phyloP scores from a whole-genome alignment of 2,888 invertebrate species.

The Elgonia sp. region DNA sequence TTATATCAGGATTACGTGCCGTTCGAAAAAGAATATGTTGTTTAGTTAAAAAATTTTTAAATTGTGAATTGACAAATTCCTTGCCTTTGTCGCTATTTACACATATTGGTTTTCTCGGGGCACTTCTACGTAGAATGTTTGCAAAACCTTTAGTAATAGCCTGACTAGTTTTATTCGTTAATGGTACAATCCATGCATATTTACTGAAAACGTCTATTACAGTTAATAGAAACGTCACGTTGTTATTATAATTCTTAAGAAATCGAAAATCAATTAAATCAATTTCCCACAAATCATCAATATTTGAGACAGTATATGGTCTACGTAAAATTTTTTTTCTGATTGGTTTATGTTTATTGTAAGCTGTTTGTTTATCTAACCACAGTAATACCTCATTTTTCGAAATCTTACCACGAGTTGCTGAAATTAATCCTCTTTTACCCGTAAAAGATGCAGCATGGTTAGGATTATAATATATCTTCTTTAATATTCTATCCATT shows the following conservation, averaged over 20 bases:
- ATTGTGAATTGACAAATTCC: conserved; percentile 71
- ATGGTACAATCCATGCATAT: conserved; percentile 75
- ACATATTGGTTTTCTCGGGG: conserved; percentile 29
- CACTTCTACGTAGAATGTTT: not conserved
- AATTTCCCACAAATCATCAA: conserved; percentile 74
- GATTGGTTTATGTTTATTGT: conserved; percentile 65
- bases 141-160: conserved; percentile 70
- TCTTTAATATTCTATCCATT: not conserved
- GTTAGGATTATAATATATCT: conserved; percentile 17
- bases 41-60: conserved; percentile 18
- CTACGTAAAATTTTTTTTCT: conserved; percentile 58
- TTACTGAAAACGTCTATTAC: conserved; percentile 71
- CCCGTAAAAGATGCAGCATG: conserved; percentile 8
- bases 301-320: conserved; percentile 62
- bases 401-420: not conserved
- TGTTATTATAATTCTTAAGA: conserved; percentile 64
- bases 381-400: not conserved
- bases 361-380: conserved; percentile 54
- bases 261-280: too few species aligned
- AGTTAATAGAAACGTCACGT: conserved; percentile 50
- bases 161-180: conserved; percentile 76
- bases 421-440: conserved; percentile 13
- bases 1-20: not conserved
- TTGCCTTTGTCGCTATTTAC: conserved; percentile 78
- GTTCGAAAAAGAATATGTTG: not conserved